Conservation (phyloP, 2,113 vertebrate species). For the Ceyx melanurus region DNA sequence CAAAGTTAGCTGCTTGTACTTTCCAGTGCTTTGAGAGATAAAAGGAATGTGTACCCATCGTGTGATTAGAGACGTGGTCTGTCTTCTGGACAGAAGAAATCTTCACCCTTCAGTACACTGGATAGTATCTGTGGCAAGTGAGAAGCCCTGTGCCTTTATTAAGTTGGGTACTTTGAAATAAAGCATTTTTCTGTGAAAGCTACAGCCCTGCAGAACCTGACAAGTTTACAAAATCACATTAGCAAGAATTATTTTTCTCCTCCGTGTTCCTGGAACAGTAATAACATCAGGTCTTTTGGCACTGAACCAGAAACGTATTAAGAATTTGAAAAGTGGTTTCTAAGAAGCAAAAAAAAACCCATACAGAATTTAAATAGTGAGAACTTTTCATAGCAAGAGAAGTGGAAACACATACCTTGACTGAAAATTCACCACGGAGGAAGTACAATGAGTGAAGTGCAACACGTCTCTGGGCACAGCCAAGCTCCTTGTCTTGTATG, state of each 20-base stretch:
- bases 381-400: background rate
- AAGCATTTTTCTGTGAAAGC: background rate
- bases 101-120: background rate
- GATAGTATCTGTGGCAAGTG: background rate
- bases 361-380: background rate
- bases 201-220: background rate
- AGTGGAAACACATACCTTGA: conserved; percentile 42
- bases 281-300: background rate
- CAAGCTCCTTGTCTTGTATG: conserved; percentile 1
- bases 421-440: background rate
- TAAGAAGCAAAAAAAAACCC: background rate
- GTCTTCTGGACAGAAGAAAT: background rate
- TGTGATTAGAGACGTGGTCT: background rate
- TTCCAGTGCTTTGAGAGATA: background rate
- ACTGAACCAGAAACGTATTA: background rate
- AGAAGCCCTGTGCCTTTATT: background rate
- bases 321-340: background rate
- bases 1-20: background rate
- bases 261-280: background rate
- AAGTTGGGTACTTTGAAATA: background rate
- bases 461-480: background rate
- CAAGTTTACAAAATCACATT: background rate
- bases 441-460: background rate
- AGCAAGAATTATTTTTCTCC: background rate
- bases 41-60: rapidly evolving